These are phyloP conservation scores for Plemyria rubiginata DNA, from an alignment of 2,888 invertebrate species.

Conservation along the genomic window DNA sequence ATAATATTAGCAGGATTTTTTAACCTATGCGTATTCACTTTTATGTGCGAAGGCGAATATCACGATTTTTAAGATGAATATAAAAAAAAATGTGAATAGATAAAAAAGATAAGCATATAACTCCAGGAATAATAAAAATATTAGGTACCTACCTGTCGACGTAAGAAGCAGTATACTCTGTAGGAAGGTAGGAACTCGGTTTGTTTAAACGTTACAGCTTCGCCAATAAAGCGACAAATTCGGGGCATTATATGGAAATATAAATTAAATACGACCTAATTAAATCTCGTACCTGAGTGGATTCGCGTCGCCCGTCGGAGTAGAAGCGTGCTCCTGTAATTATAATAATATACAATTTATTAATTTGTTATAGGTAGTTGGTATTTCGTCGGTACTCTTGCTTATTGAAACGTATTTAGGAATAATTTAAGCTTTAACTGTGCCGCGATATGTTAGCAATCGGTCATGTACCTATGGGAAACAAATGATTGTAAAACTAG, in stretches of 20 bases:
- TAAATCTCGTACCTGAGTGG: slow-evolving; percentile 49
- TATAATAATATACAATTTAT: slow-evolving; percentile 24
- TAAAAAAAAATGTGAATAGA: no score
- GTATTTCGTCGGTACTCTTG: no score
- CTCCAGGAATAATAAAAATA: neutral
- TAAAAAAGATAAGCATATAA: no score
- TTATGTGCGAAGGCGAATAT: no score
- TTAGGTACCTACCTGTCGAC: neutral
- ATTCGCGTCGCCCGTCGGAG: slow-evolving; percentile 46
- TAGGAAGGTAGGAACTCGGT: slow-evolving; percentile 3
- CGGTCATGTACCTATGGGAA: no score
- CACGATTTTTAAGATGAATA: no score
- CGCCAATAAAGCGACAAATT: slow-evolving; percentile 10
- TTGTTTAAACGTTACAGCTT: slow-evolving; percentile 3
- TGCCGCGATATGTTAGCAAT: no score
- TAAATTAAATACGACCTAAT: slow-evolving; percentile 29
- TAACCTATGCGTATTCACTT: no score
- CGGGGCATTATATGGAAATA: slow-evolving; percentile 15
- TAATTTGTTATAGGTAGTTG: neutral
- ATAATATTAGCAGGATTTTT: no score
- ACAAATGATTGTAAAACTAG: no score
- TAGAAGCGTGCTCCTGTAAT: slow-evolving; percentile 57
- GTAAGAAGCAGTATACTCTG: neutral
- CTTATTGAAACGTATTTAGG: no score
- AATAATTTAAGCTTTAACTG: no score